Evolutionary conservation across 2,888 invertebrate species (phyloP).

Genomic region (Erebia epiphron): DNA sequence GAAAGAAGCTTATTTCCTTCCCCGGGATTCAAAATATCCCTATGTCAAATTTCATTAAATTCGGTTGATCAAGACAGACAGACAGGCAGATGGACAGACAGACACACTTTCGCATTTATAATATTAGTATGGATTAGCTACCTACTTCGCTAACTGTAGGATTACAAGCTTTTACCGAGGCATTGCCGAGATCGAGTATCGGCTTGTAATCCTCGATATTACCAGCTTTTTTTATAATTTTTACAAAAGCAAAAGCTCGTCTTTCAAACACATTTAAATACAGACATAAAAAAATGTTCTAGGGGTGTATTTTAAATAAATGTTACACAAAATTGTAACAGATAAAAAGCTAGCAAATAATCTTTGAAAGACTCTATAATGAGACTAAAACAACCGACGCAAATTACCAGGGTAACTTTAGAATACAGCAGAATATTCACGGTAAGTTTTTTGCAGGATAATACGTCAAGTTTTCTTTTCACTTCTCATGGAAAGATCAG

Average conservation of each 20-base stretch:
- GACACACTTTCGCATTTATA: no score
- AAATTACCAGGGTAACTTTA: conserved; percentile 18
- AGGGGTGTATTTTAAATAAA: not conserved
- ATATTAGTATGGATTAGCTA: no score
- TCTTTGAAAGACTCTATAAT: conserved; percentile 18
- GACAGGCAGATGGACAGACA: no score
- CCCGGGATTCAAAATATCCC: no score
- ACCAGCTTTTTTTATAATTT: not conserved
- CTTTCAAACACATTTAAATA: no score
- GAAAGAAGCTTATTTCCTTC: no score
- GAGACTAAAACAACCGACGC: conserved; percentile 21
- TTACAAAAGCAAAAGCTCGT: not conserved
- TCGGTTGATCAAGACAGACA: no score
- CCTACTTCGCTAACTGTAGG: not conserved
- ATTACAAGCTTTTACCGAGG: not conserved
- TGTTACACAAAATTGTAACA: not conserved
- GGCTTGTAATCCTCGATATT: not conserved
- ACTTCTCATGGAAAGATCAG: conserved; percentile 21
- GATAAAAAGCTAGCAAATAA: conserved; percentile 1
- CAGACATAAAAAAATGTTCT: no score
- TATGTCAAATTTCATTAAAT: no score
- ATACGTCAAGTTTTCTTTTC: conserved; percentile 27
- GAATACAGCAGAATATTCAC: conserved; percentile 24
- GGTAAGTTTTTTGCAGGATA: conserved; percentile 23
- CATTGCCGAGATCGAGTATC: not conserved